Evolutionary conservation across 2,113 vertebrate species (phyloP), one percentile per base, ranked within the genome.

Genomic region (Carlito syrichta): DNA sequence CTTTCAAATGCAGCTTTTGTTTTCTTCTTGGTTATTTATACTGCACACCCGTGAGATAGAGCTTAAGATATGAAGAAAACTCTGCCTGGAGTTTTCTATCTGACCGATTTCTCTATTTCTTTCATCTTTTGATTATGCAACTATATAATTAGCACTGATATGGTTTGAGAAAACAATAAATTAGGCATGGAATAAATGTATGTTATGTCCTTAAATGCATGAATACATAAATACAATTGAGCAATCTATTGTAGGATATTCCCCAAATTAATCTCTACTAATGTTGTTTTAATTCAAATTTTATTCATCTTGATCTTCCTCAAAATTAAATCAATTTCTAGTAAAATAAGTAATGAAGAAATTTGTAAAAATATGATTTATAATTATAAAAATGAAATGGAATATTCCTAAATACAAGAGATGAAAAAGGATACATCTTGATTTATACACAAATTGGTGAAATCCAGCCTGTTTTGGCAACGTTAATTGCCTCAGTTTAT

Each of bases 141-240:
- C 43, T n/a, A 4, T 35, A 19, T 16, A 19, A 27, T 35, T 16
- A 35, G 20, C 8, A 4, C 22, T 6, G 9, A 45, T 8, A 76
- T 8, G 2, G 1, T 11, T 3, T 40, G 38, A 0, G 19, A 25
- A 8, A n/a, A 6, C 6, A 32, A 11, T 4, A 35, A 27, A 27
- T 2, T 8, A 43, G 9, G 13, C 19, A 4, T 14, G 16, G n/a
- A n/a, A n/a, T n/a, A n/a, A n/a, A n/a, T n/a, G n/a, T n/a, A n/a
- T n/a, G n/a, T 2, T 25, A 45, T 48, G 19, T 20, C 58, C 23
- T 0, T 7, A 1, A 38, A 60, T 30, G 38, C 54, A 38, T 2
- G 17, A 73, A 22, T 20, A 38, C 14, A 22, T 8, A 3, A 71
- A 38, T 4, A 73, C 10, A 48, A 45, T 48, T 25, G 19, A 20